A percentile compares a stretch with the other conserved stretches of the same genome.
Conservation (phyloP, 1,140 invertebrate genomes). For the Nymphalis io region DNA sequence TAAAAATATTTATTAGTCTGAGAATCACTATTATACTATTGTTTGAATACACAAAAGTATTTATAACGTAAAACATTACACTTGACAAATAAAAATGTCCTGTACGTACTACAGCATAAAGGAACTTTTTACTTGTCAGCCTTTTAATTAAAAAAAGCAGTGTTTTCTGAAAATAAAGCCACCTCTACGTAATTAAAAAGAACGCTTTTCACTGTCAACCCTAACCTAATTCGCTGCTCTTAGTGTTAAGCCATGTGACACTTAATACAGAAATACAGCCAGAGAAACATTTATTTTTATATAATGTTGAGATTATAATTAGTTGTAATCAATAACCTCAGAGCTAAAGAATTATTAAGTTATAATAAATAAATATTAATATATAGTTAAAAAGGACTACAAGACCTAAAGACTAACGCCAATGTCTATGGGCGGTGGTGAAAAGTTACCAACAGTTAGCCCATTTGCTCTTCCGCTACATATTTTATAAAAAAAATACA, state of each 20-base stretch:
- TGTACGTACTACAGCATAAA: conserved; percentile 9
- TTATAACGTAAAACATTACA: conserved; percentile 13
- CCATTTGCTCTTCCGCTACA: too few species aligned
- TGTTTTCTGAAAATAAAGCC: conserved; percentile 30
- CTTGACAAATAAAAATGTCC: conserved; percentile 18
- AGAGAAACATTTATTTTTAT: conserved; percentile 9
- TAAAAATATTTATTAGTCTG: conserved; percentile 10
- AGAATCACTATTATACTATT: not conserved
- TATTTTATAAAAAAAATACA: too few species aligned
- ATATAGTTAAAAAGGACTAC: too few species aligned
- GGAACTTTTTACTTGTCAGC: conserved; percentile 17
- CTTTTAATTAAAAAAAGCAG: conserved; percentile 33
- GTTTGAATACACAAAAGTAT: conserved; percentile 4
- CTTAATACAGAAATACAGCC: conserved; percentile 18
- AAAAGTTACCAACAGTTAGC: too few species aligned
- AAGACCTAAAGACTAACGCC: too few species aligned
- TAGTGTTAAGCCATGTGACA: conserved; percentile 30
- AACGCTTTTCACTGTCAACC: conserved; percentile 36
- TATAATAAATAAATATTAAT: too few species aligned
- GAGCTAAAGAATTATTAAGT: too few species aligned
- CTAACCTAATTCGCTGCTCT: conserved; percentile 35
- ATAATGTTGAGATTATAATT: not conserved
- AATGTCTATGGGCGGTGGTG: too few species aligned
- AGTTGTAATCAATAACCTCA: too few species aligned
- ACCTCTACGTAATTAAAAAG: conserved; percentile 33